Evolutionary conservation across 2,888 invertebrate genomes (phyloP), one percentile per base, ranked within the genome.

Genomic region (Yponomeuta malinellus): DNA sequence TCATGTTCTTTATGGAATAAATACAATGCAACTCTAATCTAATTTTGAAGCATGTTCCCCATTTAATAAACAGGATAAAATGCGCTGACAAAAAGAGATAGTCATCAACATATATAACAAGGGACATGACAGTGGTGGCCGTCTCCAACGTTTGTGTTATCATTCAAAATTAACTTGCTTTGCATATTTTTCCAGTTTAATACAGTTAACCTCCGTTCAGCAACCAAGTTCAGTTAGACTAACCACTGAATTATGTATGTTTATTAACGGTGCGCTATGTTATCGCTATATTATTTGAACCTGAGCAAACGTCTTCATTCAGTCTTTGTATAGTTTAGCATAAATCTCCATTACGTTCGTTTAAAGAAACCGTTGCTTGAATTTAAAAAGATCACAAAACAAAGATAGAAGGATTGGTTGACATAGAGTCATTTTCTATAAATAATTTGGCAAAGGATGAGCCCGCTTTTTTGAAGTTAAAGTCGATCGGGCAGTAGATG

Each of bases 261-360:
- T 12, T 59, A 59, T 59, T 15, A 59, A 5, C 52, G 52, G 3
- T 59, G 52, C 15, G 52, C 52, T 15, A 43, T 43, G 52, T 59
- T 59, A 59, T 43, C 43, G 43, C 52, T 59, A 59, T 59, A 59
- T 59, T 15, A 59, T 59, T 59, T 59, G 12, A 59, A 15, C 52
- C 52, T 15, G 15, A 15, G 52, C 15, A 59, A 15, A 59, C 52
- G 52, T 59, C 52, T 59, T 59, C 52, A 59, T 59, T 59, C 52
- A 59, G 52, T 59, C 52, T 59, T 59, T 59, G 52, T 59, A 59
- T 59, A 59, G 52, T 59, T 59, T 59, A 59, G 52, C 52, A 59
- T 59, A 59, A 59, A 59, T 59, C 52, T 59, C 52, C 52, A 59
- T 59, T 12, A 59, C 52, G 52, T 15, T 59, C 52, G 15, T 59